Base-by-base conservation (phyloP, 2,797 vertebrate species). In the Ceyx erithaca region DNA sequence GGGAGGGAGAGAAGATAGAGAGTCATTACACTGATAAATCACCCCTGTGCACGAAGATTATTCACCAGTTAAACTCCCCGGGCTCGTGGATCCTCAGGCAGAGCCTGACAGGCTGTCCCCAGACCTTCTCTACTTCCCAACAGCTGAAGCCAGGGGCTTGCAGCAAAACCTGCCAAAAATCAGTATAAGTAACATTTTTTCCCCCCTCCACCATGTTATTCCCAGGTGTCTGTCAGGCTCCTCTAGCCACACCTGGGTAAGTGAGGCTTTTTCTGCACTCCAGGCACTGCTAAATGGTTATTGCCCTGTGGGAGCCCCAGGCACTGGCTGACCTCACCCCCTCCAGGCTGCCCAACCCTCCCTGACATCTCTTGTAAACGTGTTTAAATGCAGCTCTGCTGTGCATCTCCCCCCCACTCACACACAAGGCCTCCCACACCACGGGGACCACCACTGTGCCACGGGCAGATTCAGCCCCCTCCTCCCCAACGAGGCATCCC, bases 191-290 rank as follows among this genome's bases (percentile, higher is more conserved):
- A 46, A 30, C 25, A 18, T 12, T 3, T 8, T 17, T 26, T 25
- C 16, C 1, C 14, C 4, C 4, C 26, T 18, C 28, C 48, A 7
- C 9, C 11, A 0, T 1, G 8, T 20, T 41, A 66, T 2, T 19
- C 19, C 40, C 59, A 43, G 76, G 7, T 28, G 61, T 6, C 20
- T 1, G 5, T 2, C 54, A 31, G n/a, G 46, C 40, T 22, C 25
- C 64, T 31, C 37, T 2, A 8, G 51, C 10, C 30, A 52, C 4
- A 15, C 35, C 2, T 10, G 45, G 12, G 45, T 33, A 31, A 1
- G 26, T 0, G 9, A 20, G 49, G 37, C 1, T n/a, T 48, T 43
- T 46, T 2, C 2, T 0, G 1, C 30, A 1, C n/a, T 23, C 2
- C 7, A 13, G 33, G 63, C 61, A 4, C 52, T 12, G 61, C 62